Conservation (phyloP, 2,113 vertebrate species). For the Rhea pennata region DNA sequence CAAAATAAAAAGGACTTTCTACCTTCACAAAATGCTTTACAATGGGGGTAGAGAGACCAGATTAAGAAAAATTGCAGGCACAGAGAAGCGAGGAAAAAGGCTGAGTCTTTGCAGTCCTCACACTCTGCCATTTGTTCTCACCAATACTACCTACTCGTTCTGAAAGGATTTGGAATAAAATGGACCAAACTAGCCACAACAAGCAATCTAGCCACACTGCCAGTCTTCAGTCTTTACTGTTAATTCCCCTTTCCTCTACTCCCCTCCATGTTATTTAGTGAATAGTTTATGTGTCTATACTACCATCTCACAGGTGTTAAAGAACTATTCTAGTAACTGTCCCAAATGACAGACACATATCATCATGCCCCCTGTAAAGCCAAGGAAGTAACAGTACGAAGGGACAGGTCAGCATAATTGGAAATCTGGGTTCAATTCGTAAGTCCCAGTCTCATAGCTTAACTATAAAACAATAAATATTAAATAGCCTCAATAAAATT, state of each 20-base stretch:
- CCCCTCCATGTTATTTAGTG: background rate
- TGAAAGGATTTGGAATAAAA: background rate
- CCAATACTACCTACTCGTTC: background rate
- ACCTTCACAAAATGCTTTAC: background rate
- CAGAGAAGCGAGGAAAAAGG: background rate
- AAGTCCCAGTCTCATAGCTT: background rate
- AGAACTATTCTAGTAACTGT: background rate
- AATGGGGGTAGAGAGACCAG: background rate
- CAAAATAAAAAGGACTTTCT: no score
- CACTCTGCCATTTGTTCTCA: background rate
- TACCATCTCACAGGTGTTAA: background rate
- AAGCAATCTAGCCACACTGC: background rate
- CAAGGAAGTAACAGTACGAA: background rate
- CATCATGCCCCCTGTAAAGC: background rate
- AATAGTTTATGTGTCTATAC: background rate
- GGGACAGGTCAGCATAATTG: background rate
- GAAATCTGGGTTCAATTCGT: no score
- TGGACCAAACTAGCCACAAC: background rate
- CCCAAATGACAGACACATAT: background rate
- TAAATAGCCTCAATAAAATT: background rate
- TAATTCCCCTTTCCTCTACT: background rate
- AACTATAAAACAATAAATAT: background rate
- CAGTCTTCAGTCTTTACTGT: background rate
- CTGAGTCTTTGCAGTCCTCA: background rate
- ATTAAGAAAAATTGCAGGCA: background rate